Percentiles rank a stretch among this genome's conserved stretches.
These are phyloP conservation scores for Dipodomys ordii DNA, from an alignment of 2,113 vertebrate species.

Conservation along the genomic window DNA sequence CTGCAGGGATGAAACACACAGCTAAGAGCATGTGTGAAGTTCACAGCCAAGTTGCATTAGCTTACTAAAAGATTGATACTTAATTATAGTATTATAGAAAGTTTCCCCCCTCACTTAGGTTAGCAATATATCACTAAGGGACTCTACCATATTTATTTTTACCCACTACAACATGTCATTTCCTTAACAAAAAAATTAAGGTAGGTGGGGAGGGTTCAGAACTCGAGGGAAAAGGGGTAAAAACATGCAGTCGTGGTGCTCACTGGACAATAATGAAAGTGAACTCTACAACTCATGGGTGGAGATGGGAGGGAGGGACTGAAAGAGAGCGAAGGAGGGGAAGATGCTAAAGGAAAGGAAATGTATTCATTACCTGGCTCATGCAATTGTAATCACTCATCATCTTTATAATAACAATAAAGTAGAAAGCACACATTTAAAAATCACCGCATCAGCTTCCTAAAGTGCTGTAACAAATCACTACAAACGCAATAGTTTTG, in stretches of 20 bases:
- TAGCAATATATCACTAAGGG: neutral
- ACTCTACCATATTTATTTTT: neutral
- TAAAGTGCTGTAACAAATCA: neutral
- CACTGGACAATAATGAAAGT: too few species aligned
- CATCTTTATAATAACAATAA: too few species aligned
- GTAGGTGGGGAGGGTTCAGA: too few species aligned
- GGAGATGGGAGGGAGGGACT: too few species aligned
- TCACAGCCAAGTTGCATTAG: neutral
- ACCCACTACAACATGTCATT: neutral
- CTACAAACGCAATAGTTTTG: neutral
- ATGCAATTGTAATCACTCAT: too few species aligned
- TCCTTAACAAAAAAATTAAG: neutral
- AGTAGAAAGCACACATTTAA: neutral
- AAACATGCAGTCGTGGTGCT: too few species aligned
- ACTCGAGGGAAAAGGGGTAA: too few species aligned
- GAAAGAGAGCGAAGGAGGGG: too few species aligned
- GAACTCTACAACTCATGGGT: too few species aligned
- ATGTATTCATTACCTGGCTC: too few species aligned
- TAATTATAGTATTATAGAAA: neutral
- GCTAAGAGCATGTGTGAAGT: neutral
- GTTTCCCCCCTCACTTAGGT: accelerated
- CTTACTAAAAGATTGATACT: neutral
- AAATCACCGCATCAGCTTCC: neutral
- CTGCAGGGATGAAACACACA: neutral
- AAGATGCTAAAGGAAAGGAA: too few species aligned